phyloP scores from a whole-genome alignment of 2,797 vertebrate species.

The Nannoperca australis region DNA sequence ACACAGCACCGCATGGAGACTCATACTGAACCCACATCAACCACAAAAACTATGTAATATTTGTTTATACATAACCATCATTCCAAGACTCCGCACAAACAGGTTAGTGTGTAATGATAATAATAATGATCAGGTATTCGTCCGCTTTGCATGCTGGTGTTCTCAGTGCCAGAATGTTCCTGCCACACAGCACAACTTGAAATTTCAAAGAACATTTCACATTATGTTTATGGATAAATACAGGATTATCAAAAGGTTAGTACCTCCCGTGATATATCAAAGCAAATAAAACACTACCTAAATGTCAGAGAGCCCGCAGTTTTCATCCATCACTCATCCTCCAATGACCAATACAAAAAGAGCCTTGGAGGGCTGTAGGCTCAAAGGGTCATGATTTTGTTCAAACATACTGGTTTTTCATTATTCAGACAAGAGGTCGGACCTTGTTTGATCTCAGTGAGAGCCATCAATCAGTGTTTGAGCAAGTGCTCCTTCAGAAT shows the following conservation, averaged over 20 bases:
- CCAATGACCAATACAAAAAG: background rate
- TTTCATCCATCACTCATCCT: background rate
- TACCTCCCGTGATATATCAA: background rate
- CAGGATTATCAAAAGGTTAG: slow-evolving; percentile 46
- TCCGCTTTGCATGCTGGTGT: slow-evolving; percentile 3
- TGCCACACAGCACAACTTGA: background rate
- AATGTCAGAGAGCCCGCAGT: slow-evolving; percentile 33
- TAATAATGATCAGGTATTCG: background rate
- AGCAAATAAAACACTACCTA: slow-evolving; percentile 26
- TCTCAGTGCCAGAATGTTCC: background rate
- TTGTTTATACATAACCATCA: slow-evolving; percentile 11
- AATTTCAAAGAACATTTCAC: slow-evolving; percentile 18
- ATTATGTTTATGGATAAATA: slow-evolving; percentile 70
- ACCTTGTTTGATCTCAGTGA: slow-evolving; percentile 36
- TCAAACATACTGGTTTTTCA: slow-evolving; percentile 2
- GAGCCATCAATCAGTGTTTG: background rate
- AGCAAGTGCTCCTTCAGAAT: background rate
- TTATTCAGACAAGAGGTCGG: slow-evolving; percentile 5
- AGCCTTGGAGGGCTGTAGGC: background rate
- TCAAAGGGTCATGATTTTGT: background rate
- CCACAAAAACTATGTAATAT: slow-evolving; percentile 22
- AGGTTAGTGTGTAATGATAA: slow-evolving; percentile 21
- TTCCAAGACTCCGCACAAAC: slow-evolving; percentile 25
- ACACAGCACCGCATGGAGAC: slow-evolving; percentile 21
- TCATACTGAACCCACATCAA: slow-evolving; percentile 28